Evolutionary conservation across 2,888 invertebrate genomes (phyloP).

Genomic region (Athrips mouffetella): DNA sequence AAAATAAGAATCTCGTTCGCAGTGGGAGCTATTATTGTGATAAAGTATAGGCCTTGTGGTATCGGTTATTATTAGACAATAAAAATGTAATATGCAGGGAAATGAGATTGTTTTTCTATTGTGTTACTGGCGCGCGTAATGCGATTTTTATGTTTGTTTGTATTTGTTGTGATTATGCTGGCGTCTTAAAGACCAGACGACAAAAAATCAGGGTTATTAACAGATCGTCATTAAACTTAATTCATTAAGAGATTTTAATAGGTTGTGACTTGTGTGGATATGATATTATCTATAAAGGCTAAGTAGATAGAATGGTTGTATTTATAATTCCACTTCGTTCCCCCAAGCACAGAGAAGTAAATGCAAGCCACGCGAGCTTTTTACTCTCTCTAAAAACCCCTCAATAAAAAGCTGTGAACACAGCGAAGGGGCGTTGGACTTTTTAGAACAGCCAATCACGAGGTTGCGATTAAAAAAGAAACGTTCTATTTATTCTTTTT

Average conservation of each 20-base stretch:
- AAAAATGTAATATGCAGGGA: slow-evolving; percentile 53
- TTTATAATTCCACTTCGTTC: no score
- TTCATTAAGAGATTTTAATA: no score
- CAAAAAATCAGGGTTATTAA: no score
- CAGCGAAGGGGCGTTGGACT: slow-evolving; percentile 59
- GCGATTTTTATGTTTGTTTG: slow-evolving; percentile 57
- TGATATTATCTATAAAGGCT: no score
- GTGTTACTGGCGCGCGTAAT: slow-evolving; percentile 45
- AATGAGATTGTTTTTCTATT: slow-evolving; percentile 62
- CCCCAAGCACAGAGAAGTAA: background rate
- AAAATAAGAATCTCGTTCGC: slow-evolving; percentile 56
- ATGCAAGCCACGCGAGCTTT: background rate
- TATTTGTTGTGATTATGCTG: slow-evolving; percentile 24
- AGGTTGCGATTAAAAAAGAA: slow-evolving; percentile 56
- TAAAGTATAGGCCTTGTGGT: slow-evolving; percentile 47
- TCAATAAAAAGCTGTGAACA: slow-evolving; percentile 41
- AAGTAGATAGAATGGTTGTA: no score
- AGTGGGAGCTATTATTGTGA: slow-evolving; percentile 53
- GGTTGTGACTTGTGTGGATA: no score
- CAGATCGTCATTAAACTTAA: no score
- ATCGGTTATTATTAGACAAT: slow-evolving; percentile 55
- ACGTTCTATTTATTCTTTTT: slow-evolving; percentile 41
- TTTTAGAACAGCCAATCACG: slow-evolving; percentile 64
- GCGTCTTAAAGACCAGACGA: slow-evolving; percentile 1
- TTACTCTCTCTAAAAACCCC: slow-evolving; percentile 32